phyloP scores from a whole-genome alignment of 2,888 invertebrate genomes.

The Diaperis boleti region DNA sequence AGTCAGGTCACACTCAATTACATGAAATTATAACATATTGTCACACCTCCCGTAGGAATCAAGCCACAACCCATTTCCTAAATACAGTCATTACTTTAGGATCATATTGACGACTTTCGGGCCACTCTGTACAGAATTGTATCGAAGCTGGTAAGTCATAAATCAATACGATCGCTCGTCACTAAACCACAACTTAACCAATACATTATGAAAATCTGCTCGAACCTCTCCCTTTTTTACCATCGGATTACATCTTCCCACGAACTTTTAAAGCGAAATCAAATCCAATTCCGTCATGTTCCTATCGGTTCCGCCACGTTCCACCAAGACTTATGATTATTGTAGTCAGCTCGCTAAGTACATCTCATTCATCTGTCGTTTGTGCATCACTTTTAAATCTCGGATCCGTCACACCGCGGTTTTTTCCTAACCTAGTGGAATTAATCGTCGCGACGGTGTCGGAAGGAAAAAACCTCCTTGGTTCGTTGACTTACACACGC shows the following conservation, averaged over 20 bases:
- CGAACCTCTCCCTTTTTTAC: background rate
- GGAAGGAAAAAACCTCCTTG: background rate
- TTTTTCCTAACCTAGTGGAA: background rate
- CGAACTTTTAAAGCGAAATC: constrained; percentile 3
- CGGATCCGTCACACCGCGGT: background rate
- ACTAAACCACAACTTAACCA: background rate
- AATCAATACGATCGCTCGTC: too few species aligned
- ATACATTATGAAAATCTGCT: background rate
- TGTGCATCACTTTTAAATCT: constrained; percentile 8
- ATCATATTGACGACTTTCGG: too few species aligned
- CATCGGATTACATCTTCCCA: constrained; percentile 1
- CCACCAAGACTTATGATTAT: constrained; percentile 6
- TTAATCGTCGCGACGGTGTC: background rate
- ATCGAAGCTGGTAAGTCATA: too few species aligned
- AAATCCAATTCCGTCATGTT: constrained; percentile 7
- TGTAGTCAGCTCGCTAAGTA: background rate
- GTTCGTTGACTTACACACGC: background rate
- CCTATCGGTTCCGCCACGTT: constrained; percentile 11
- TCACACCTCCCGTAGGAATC: too few species aligned
- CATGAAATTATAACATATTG: too few species aligned
- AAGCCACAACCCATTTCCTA: too few species aligned
- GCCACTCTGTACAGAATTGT: too few species aligned
- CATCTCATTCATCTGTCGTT: constrained; percentile 2
- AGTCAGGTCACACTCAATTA: too few species aligned
- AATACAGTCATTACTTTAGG: too few species aligned